Evolutionary conservation across 2,113 vertebrate species (phyloP).

Genomic region (Tricholaema leucomelas): DNA sequence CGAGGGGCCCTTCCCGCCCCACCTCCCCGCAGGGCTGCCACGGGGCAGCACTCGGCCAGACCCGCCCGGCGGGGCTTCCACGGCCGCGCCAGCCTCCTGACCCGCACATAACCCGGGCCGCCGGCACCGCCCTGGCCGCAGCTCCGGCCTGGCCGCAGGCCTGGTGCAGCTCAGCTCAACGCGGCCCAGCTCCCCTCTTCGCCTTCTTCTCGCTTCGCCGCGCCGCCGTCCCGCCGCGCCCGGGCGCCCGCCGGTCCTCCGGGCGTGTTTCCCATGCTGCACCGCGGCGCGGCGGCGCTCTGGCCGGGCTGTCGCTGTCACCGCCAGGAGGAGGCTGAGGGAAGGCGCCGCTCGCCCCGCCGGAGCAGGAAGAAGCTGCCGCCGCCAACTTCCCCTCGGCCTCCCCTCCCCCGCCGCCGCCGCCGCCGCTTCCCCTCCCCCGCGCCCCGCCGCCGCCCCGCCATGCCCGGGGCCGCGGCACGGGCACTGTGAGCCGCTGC

Average conservation of each 20-base stretch:
- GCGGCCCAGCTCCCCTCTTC: neutral
- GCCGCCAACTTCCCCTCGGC: neutral
- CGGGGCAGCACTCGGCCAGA: neutral
- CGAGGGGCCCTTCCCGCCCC: neutral
- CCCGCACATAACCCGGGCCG: neutral
- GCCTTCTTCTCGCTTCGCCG: neutral
- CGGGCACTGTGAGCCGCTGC: too few species aligned
- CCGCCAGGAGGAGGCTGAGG: slow-evolving; percentile 48
- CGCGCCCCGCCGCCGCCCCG: neutral
- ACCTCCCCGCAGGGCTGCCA: neutral
- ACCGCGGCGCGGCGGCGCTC: slow-evolving; percentile 54
- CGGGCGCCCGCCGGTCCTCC: neutral
- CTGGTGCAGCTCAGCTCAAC: neutral
- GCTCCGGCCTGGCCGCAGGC: neutral
- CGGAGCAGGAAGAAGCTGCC: slow-evolving; percentile 45
- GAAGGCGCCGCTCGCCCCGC: slow-evolving; percentile 15
- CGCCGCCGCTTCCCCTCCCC: neutral
- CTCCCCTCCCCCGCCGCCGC: neutral
- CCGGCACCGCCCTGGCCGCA: neutral
- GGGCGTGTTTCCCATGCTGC: slow-evolving; percentile 30
- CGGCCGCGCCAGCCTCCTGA: neutral
- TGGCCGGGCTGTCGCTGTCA: slow-evolving; percentile 62
- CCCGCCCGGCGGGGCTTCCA: neutral
- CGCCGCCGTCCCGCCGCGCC: neutral
- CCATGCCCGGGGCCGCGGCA: neutral